Percentiles rank a stretch among this genome's conserved stretches.
Conservation (phyloP, 2,888 invertebrate species). For the Dryobotodes eremita region DNA sequence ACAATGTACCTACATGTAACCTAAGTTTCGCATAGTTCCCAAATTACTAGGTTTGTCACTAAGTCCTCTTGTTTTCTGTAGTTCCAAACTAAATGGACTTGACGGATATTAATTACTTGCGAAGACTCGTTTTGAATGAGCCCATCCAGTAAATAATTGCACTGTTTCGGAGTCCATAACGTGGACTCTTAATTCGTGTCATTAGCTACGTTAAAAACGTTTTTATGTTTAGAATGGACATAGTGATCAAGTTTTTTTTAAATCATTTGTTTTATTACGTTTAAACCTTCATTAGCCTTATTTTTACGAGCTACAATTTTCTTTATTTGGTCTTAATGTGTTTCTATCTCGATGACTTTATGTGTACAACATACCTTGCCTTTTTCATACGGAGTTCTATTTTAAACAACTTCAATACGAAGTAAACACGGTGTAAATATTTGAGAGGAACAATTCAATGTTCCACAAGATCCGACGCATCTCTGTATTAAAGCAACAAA, state of each 20-base stretch:
- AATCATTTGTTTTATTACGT: constrained; percentile 42
- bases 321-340: constrained; percentile 54
- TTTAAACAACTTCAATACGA: constrained; percentile 43
- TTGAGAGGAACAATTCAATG: constrained; percentile 59
- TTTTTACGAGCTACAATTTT: constrained; percentile 51
- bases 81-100: constrained; percentile 52
- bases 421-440: constrained; percentile 32
- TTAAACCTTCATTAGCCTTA: constrained; percentile 49
- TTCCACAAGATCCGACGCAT: constrained; percentile 60
- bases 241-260: constrained; percentile 27
- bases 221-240: constrained; percentile 34
- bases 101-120: constrained; percentile 56
- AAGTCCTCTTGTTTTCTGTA: constrained; percentile 51
- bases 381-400: constrained; percentile 26
- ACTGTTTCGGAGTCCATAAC: constrained; percentile 46
- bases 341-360: constrained; percentile 42
- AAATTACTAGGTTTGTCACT: constrained; percentile 54
- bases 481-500: constrained; percentile 65
- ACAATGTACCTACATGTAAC: constrained; percentile 33
- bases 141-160: constrained; percentile 48
- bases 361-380: constrained; percentile 37
- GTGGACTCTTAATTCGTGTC: constrained; percentile 44
- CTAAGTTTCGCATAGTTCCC: constrained; percentile 53
- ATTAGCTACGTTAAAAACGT: constrained; percentile 38
- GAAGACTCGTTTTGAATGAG: constrained; percentile 42